A percentile compares a stretch with the other conserved stretches of the same genome.
phyloP scores from a whole-genome alignment of 2,888 invertebrate species.

The Bombylius major region DNA sequence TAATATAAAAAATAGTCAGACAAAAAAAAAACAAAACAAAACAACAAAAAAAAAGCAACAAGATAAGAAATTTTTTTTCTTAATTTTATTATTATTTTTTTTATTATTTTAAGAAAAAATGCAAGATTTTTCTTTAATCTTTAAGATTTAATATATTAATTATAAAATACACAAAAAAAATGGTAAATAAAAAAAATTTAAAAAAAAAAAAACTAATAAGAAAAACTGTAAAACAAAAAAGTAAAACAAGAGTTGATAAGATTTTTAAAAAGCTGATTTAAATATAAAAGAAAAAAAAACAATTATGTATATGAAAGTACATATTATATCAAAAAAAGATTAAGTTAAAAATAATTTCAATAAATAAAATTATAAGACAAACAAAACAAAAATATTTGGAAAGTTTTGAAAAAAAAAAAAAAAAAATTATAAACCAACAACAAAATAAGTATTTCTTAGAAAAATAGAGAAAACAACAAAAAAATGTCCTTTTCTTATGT shows the following conservation, averaged over 20 bases:
- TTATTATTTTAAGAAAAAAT: slow-evolving; percentile 3
- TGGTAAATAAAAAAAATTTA: slow-evolving; percentile 4
- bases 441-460: neutral
- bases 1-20: slow-evolving; percentile 30
- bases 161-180: slow-evolving; percentile 5
- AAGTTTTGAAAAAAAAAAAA: too few species aligned
- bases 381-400: neutral
- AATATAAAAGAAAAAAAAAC: slow-evolving; percentile 1
- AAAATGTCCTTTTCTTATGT: neutral
- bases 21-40: too few species aligned
- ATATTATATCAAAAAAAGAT: too few species aligned
- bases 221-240: slow-evolving; percentile 7
- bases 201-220: slow-evolving; percentile 5
- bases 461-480: neutral
- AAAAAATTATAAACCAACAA: neutral
- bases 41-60: neutral
- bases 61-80: slow-evolving; percentile 12
- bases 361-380: neutral
- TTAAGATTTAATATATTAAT: slow-evolving; percentile 15
- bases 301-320: neutral
- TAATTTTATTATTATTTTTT: slow-evolving; percentile 12
- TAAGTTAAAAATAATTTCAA: too few species aligned
- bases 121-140: slow-evolving; percentile 13
- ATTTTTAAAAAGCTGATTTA: neutral
- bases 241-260: slow-evolving; percentile 1